Conservation (phyloP, 2,113 vertebrate genomes). For the Nicator chloris region DNA sequence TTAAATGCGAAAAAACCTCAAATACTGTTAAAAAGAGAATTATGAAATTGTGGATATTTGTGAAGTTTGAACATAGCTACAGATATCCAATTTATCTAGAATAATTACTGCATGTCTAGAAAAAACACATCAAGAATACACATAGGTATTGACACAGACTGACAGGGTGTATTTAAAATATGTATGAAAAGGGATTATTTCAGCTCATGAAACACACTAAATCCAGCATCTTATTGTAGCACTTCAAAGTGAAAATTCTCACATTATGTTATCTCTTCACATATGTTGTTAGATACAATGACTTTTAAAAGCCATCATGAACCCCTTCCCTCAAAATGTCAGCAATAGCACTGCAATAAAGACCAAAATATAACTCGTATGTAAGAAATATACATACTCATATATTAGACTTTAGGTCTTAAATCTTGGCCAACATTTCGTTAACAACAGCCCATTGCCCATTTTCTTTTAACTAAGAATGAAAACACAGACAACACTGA, state of each 20-base stretch:
- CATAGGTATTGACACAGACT: neutral
- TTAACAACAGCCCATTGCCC: neutral
- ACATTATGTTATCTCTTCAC: neutral
- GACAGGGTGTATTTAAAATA: conserved; percentile 2
- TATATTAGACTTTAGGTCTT: neutral
- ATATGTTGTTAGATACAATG: neutral
- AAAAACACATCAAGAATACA: neutral
- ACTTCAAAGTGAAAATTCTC: neutral
- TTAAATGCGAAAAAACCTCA: neutral
- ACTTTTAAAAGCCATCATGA: neutral
- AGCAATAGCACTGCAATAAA: neutral
- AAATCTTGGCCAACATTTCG: neutral
- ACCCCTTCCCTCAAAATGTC: neutral
- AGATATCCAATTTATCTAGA: neutral
- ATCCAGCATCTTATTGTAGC: neutral
- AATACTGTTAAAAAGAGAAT: neutral
- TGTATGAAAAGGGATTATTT: neutral
- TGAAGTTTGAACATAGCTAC: neutral
- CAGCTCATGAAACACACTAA: neutral
- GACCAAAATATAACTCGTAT: neutral
- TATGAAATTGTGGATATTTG: neutral
- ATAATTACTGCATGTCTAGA: neutral
- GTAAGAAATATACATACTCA: neutral
- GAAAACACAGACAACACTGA: neutral
- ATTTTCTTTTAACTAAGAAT: neutral